phyloP scores from a whole-genome alignment of 2,113 vertebrate genomes.

The Psittacula cyanocephala region DNA sequence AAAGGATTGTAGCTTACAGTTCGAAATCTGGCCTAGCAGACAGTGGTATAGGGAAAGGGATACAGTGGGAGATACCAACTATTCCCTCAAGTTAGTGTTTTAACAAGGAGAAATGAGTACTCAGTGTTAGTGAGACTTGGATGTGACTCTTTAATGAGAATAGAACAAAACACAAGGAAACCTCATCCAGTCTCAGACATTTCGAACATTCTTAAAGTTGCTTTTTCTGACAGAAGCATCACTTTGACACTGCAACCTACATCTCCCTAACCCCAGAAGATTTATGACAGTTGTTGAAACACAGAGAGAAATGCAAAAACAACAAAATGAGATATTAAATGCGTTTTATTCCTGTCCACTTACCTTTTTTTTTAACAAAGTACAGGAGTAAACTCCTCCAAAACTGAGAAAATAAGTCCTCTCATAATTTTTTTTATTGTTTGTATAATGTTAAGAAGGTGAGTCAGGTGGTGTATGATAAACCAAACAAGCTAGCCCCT shows the following conservation, averaged over 20 bases:
- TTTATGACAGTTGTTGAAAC: neutral
- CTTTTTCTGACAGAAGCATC: neutral
- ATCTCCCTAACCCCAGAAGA: neutral
- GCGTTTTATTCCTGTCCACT: neutral
- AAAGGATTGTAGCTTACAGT: neutral
- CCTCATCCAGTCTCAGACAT: neutral
- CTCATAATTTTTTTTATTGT: neutral
- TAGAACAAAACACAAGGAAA: neutral
- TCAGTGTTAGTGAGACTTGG: neutral
- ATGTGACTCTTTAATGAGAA: neutral
- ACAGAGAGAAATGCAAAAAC: neutral
- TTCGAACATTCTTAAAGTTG: neutral
- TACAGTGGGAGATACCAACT: neutral
- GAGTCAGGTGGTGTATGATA: neutral
- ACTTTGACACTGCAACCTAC: neutral
- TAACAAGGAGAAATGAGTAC: neutral
- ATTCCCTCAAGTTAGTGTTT: neutral
- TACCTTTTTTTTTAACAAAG: neutral
- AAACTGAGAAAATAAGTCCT: neutral
- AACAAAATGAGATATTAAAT: neutral
- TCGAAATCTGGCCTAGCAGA: neutral
- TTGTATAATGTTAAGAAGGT: neutral
- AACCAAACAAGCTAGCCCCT: neutral
- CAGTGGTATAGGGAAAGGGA: neutral
- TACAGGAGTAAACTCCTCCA: neutral